These are phyloP conservation scores for Siniperca undulata DNA, from an alignment of 2,797 vertebrate genomes.

Conservation along the genomic window DNA sequence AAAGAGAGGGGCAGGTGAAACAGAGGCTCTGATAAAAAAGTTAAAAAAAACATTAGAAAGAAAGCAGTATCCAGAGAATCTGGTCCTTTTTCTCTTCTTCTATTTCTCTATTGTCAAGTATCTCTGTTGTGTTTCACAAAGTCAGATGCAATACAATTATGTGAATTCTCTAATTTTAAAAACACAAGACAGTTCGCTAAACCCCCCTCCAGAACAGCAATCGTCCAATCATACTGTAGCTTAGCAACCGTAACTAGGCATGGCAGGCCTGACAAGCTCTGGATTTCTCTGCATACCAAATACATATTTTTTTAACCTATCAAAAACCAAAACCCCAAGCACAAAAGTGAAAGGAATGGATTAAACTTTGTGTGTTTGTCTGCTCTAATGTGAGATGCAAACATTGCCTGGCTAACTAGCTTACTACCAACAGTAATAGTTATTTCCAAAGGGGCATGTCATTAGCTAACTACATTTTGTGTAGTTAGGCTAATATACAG, in stretches of 20 bases:
- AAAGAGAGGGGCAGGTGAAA: constrained; percentile 9
- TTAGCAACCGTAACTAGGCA: background rate
- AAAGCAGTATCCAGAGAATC: constrained; percentile 1
- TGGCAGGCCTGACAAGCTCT: background rate
- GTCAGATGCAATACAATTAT: constrained; percentile 12
- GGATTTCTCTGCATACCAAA: background rate
- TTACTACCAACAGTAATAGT: background rate
- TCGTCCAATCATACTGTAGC: background rate
- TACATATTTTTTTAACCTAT: background rate
- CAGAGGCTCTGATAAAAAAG: background rate
- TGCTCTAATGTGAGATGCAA: background rate
- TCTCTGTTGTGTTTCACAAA: constrained; percentile 22
- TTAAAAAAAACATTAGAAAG: background rate
- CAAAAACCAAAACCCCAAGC: background rate
- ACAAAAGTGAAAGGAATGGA: too few relatives aligned
- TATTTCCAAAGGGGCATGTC: background rate
- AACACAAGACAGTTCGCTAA: background rate
- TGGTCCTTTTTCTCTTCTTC: background rate
- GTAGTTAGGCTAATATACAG: too few relatives aligned
- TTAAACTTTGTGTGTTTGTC: background rate
- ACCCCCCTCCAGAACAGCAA: background rate
- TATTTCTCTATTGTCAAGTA: constrained; percentile 16
- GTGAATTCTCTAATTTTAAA: background rate
- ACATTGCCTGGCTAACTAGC: background rate
- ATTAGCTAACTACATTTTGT: background rate